A percentile compares a stretch with the other conserved stretches of the same genome.
These are phyloP conservation scores for Chloromyia formosa DNA, from an alignment of 2,888 invertebrate genomes.

Conservation along the genomic window DNA sequence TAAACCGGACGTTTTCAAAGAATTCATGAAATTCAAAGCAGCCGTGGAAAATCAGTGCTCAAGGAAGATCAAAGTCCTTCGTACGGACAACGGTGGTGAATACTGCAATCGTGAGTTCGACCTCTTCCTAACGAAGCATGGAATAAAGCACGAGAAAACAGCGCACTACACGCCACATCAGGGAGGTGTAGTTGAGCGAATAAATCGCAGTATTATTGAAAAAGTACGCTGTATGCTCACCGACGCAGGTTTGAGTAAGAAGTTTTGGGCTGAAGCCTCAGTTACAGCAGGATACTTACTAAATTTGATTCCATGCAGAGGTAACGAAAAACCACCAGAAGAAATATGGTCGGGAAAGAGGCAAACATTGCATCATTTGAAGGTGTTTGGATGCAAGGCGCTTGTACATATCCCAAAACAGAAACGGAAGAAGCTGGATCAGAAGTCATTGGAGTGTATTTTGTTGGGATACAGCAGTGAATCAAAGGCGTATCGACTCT, in stretches of 20 bases:
- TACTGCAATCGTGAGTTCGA: not conserved
- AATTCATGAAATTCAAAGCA: not conserved
- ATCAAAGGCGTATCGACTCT: conserved; percentile 1
- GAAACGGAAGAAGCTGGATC: conserved; percentile 13
- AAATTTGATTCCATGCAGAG: not conserved
- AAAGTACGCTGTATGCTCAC: not conserved
- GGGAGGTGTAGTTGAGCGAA: not conserved
- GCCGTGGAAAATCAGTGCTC: not conserved
- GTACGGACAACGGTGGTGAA: not conserved
- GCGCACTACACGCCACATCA: not conserved
- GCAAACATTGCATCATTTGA: not conserved
- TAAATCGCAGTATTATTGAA: not conserved
- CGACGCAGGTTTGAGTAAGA: not conserved
- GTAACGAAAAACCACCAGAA: not conserved
- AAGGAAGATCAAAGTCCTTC: not conserved
- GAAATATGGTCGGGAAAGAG: conserved; percentile 1
- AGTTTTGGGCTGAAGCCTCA: not conserved
- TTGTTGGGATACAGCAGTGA: conserved; percentile 8
- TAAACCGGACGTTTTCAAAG: not conserved
- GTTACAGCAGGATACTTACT: not conserved
- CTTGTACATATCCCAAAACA: not conserved
- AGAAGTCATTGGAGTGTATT: conserved; percentile 43
- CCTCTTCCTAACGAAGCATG: not conserved
- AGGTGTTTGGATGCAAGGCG: conserved; percentile 40
- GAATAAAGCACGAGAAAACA: not conserved